Percentiles rank a stretch among this genome's conserved stretches.
Conservation (phyloP, 1,140 invertebrate genomes). For the Trichonephila clavipes region DNA sequence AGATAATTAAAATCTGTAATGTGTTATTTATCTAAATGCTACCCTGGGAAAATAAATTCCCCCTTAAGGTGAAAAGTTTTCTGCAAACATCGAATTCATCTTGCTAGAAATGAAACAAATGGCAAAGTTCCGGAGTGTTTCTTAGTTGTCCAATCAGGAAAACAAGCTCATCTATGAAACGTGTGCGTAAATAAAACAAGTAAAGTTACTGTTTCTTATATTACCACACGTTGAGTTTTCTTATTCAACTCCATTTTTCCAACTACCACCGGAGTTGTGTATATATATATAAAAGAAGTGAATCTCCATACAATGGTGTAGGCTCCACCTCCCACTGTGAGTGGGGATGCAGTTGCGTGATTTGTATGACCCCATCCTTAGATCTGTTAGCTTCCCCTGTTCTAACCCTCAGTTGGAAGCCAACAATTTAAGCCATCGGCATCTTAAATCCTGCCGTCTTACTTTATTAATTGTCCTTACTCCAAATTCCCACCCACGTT, state of each 20-base stretch:
- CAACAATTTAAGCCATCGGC: conserved; percentile 69
- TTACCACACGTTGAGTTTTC: conserved; percentile 65
- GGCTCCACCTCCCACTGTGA: conserved; percentile 39
- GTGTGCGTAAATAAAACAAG: conserved; percentile 61
- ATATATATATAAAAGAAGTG: conserved; percentile 25
- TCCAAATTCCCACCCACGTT: conserved; percentile 64
- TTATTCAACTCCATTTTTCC: conserved; percentile 61
- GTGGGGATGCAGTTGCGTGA: conserved; percentile 43
- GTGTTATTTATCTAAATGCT: neutral
- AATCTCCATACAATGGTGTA: conserved; percentile 64
- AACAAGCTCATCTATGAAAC: conserved; percentile 53
- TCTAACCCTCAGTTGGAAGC: conserved; percentile 46
- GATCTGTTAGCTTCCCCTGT: conserved; percentile 48
- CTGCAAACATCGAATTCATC: neutral
- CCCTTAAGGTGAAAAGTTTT: neutral
- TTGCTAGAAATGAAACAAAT: conserved; percentile 21
- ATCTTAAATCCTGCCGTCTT: conserved; percentile 66
- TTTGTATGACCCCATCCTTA: conserved; percentile 64
- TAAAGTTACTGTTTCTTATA: conserved; percentile 57
- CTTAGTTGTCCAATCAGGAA: conserved; percentile 57
- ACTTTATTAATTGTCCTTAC: conserved; percentile 72
- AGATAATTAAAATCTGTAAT: too few species aligned
- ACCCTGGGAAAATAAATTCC: neutral
- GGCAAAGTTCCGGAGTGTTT: conserved; percentile 7
- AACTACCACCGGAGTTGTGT: conserved; percentile 47